phyloP scores from a whole-genome alignment of 2,797 vertebrate genomes.

The Lophura swinhoii region DNA sequence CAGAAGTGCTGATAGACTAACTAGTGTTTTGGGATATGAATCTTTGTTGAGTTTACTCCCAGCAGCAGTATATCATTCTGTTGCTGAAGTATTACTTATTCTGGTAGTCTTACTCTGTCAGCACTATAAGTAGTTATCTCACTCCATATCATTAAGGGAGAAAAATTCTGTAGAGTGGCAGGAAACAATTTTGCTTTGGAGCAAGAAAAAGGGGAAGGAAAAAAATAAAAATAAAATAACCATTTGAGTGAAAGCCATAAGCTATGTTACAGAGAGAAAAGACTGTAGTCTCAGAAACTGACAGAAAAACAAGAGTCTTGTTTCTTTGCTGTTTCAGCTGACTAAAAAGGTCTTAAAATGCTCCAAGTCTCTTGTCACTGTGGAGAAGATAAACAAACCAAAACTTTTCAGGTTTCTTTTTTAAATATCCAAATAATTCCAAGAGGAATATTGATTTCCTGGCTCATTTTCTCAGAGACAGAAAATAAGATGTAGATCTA shows the following conservation, averaged over 20 bases:
- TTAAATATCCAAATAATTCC: not conserved
- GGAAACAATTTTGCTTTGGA: constrained; percentile 74
- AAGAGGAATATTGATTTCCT: not conserved
- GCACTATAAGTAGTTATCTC: constrained; percentile 73
- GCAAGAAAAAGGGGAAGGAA: not conserved
- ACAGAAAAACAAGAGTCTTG: constrained; percentile 28
- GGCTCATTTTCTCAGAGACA: not conserved
- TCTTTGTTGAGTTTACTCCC: constrained; percentile 67
- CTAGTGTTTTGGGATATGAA: constrained; percentile 65
- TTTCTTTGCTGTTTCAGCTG: not conserved
- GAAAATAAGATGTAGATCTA: not conserved
- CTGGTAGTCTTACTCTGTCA: constrained; percentile 65
- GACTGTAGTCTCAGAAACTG: not conserved
- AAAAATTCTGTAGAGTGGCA: constrained; percentile 66
- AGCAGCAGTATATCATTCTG: constrained; percentile 57
- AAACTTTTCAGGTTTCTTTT: not conserved
- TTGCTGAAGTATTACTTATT: constrained; percentile 72
- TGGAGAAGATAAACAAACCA: not conserved
- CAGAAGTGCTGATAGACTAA: constrained; percentile 64
- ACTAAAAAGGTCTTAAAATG: not conserved
- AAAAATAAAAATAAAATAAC: not conserved
- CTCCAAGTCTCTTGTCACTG: not conserved
- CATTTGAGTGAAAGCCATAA: constrained; percentile 33
- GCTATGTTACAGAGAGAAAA: not conserved
- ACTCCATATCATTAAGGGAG: constrained; percentile 58